Evolutionary conservation across 2,888 invertebrate genomes (phyloP).

Genomic region (Himalopsyche kuldschensis): DNA sequence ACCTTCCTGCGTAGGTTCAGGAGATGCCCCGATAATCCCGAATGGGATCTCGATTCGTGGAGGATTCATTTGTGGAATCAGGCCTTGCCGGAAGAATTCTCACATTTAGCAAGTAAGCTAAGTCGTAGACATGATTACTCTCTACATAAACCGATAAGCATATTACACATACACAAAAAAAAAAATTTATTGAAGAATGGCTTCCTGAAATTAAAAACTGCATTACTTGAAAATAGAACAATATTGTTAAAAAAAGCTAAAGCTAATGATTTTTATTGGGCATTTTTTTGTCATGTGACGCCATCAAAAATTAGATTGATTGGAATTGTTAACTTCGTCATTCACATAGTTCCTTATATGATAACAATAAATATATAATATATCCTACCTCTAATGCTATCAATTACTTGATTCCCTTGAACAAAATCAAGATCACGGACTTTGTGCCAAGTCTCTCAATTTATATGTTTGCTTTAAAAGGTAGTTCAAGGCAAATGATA

Average conservation of each 20-base stretch:
- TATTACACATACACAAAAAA: no score
- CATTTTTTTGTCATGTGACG: no score
- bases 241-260: no score
- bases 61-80: conserved; percentile 76
- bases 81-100: conserved; percentile 67
- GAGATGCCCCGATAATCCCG: conserved; percentile 77
- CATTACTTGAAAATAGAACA: no score
- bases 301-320: no score
- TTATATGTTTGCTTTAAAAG: neutral
- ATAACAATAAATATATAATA: no score
- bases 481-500: neutral
- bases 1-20: conserved; percentile 76
- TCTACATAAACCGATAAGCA: no score
- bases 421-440: neutral
- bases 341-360: neutral
- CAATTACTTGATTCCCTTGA: neutral
- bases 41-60: conserved; percentile 75
- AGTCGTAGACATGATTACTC: no score
- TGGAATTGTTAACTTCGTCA: no score
- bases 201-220: no score
- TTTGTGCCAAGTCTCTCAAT: neutral
- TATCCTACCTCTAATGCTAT: neutral
- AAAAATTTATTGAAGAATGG: no score
- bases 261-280: no score
- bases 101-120: conserved; percentile 65